Percentiles rank a stretch among this genome's conserved stretches.
These are phyloP conservation scores for Sinocyclocheilus rhinocerous DNA, from an alignment of 2,113 vertebrate species.

Conservation along the genomic window DNA sequence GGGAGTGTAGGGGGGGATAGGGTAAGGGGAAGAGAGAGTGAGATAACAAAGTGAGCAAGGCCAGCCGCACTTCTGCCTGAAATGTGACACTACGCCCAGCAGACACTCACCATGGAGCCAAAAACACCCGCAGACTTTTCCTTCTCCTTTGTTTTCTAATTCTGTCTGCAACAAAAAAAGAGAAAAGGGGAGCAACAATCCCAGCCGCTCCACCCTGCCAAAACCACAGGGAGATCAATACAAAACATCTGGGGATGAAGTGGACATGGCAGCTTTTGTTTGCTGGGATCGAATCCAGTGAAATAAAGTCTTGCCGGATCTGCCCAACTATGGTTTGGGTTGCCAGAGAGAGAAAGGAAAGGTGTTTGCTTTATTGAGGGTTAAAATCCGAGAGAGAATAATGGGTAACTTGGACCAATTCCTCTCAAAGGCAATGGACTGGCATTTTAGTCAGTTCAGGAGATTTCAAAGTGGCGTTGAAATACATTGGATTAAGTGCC, in stretches of 20 bases:
- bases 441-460: not conserved
- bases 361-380: slow-evolving; percentile 64
- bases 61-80: slow-evolving; percentile 51
- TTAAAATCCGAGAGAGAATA: slow-evolving; percentile 50
- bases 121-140: slow-evolving; percentile 52
- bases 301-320: slow-evolving; percentile 66
- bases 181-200: slow-evolving; percentile 55
- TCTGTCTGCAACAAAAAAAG: slow-evolving; percentile 48
- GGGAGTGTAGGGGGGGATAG: slow-evolving; percentile 39
- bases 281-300: slow-evolving; percentile 64
- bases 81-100: slow-evolving; percentile 42
- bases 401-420: not conserved
- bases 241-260: slow-evolving; percentile 75
- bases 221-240: slow-evolving; percentile 73
- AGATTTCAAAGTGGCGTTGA: not conserved
- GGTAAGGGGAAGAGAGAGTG: slow-evolving; percentile 23
- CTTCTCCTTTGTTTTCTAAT: slow-evolving; percentile 58
- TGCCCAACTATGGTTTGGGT: slow-evolving; percentile 64
- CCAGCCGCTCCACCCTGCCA: slow-evolving; percentile 71
- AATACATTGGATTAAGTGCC: not conserved
- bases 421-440: not conserved
- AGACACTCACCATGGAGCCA: slow-evolving; percentile 28
- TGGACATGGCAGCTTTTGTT: slow-evolving; percentile 72
- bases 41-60: slow-evolving; percentile 52
- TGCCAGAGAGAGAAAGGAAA: slow-evolving; percentile 58